A percentile compares a stretch with the other conserved stretches of the same genome.
Conservation (phyloP, 2,888 invertebrate species). For the Melinaea marsaeus region DNA sequence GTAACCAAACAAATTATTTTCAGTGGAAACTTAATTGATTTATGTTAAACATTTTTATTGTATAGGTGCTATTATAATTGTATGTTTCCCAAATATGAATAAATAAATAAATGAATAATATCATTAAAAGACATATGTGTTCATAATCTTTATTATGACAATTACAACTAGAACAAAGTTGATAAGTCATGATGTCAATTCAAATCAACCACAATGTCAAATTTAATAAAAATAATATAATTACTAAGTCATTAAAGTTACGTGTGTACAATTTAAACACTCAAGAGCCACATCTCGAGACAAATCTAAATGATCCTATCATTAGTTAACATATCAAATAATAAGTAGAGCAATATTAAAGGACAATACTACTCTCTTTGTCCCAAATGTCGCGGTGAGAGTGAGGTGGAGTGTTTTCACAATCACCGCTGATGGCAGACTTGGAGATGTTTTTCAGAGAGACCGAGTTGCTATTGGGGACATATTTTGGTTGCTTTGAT, state of each 20-base stretch:
- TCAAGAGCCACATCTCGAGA: background rate
- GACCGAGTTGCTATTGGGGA: conserved; percentile 52
- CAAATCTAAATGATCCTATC: background rate
- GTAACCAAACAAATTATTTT: background rate
- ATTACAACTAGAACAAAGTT: conserved; percentile 21
- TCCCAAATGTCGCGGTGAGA: conserved; percentile 73
- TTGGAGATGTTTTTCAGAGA: conserved; percentile 62
- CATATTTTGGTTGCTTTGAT: conserved; percentile 47
- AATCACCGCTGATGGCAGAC: conserved; percentile 56
- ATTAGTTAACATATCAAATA: background rate
- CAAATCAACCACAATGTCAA: background rate
- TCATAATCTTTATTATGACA: background rate
- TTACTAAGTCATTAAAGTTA: background rate
- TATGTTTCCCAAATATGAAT: no score
- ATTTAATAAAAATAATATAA: background rate
- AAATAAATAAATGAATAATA: background rate
- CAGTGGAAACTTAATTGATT: background rate
- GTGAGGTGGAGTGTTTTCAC: conserved; percentile 73
- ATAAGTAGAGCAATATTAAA: conserved; percentile 36
- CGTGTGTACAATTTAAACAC: conserved; percentile 1
- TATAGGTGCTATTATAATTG: no score
- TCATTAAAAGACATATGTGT: background rate
- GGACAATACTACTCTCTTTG: conserved; percentile 70
- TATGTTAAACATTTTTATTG: no score
- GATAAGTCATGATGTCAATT: conserved; percentile 14